Conservation (phyloP, 1,140 invertebrate species). For the Drosophila oshimai region DNA sequence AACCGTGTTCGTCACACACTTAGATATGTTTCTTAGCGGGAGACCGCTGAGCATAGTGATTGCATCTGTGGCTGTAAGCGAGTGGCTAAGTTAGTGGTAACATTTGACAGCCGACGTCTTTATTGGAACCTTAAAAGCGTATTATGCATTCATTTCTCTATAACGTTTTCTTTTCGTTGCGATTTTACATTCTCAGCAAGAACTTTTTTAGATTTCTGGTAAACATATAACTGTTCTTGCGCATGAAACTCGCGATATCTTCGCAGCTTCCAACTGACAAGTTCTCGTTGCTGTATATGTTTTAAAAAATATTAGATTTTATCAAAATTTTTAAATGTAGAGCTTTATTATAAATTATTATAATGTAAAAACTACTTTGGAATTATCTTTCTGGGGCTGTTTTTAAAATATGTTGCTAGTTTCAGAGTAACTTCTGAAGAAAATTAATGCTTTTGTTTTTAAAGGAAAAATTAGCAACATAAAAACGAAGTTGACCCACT, state of each 20-base stretch:
- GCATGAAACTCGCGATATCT: not conserved
- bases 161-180: not conserved
- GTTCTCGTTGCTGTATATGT: not conserved
- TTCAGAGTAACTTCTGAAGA: no score
- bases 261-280: not conserved
- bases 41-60: constrained; percentile 17
- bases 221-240: not conserved
- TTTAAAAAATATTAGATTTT: not conserved
- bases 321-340: not conserved
- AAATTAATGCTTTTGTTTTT: no score
- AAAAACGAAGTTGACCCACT: no score
- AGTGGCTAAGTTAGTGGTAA: constrained; percentile 5
- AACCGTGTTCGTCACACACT: no score
- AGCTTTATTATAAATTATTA: no score
- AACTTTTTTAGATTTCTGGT: not conserved
- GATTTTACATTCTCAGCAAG: not conserved
- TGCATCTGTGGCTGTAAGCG: constrained; percentile 13
- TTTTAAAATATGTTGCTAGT: no score
- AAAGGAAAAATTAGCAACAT: no score
- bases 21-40: not conserved
- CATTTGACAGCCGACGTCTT: constrained; percentile 22
- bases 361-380: no score
- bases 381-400: no score
- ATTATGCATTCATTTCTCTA: not conserved
- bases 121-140: not conserved